Base-by-base conservation (phyloP, 1,140 invertebrate genomes). In the Halesus radiatus region DNA sequence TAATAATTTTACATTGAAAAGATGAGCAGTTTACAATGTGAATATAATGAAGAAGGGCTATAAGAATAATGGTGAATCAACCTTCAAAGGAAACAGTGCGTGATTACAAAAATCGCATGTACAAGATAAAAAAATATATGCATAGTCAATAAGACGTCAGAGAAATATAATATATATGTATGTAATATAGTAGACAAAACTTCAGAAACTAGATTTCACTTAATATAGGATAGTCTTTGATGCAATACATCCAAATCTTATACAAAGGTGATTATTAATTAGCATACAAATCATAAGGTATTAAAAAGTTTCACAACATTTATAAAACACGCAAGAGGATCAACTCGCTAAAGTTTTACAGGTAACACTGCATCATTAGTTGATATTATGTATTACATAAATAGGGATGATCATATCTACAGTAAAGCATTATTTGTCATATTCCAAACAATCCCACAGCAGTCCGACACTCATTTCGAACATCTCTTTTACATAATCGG, bases 221-320 rank as follows among this genome's bases (percentile, higher is more conserved):
- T 68, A 78, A 70, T 53, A 78, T 78, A 78, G 50, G 77, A 72
- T 79, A 79, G 66, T 79, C 77, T 18, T 50, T 45, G 23, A 58
- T 72, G 29, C 66, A 70, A 73, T 68, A 78, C 58, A 54, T 64
- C 45, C 60, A 45, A 76, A 68, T 79, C 78, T 79, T 79, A 60
- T 70, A 68, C 50, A 77, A 77, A 78, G 76, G 68, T 45, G 37
- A 45, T 45, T 45, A 45, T 70, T 32, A 66, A 56, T 68, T 54
- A 54, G 45, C 20, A 64, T 73, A 37, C 8, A 72, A 79, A 79
- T 54, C 16, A 16, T 54, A 32, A 77, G 15, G 22, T 79, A 79
- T 62, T 79, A 54, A 79, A 79, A 79, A 79, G 78, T 74, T 74
- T 79, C 70, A 79, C 78, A 79, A 79, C 78, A 79, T 75, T 79